phyloP scores from a whole-genome alignment of 2,888 invertebrate species.

The Geophilus truncorum region DNA sequence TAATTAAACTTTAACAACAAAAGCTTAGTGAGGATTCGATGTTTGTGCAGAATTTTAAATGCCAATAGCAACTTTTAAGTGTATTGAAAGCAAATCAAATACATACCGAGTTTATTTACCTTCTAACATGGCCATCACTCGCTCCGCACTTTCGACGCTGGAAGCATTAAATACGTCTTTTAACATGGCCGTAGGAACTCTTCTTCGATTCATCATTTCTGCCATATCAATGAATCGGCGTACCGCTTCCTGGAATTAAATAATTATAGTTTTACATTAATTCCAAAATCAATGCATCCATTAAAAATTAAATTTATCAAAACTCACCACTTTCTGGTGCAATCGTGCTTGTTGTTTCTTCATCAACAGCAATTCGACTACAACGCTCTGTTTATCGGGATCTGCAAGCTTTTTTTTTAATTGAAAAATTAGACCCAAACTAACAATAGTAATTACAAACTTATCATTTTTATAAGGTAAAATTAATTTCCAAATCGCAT shows the following conservation, averaged over 20 bases:
- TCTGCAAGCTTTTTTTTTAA: slow-evolving; percentile 46
- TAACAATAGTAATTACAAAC: too few relatives aligned
- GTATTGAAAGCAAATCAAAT: slow-evolving; percentile 15
- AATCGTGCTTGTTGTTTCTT: slow-evolving; percentile 50
- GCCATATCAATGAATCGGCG: slow-evolving; percentile 45
- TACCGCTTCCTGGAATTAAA: background rate
- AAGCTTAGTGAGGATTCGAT: background rate
- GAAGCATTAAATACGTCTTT: slow-evolving; percentile 46
- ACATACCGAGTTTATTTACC: slow-evolving; percentile 41
- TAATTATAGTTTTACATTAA: background rate
- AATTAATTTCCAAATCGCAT: too few relatives aligned
- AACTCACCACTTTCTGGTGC: slow-evolving; percentile 49
- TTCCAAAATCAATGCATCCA: background rate
- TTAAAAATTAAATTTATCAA: background rate
- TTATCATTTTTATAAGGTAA: too few relatives aligned
- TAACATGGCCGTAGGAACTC: slow-evolving; percentile 46
- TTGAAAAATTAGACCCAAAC: too few relatives aligned
- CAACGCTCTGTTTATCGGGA: slow-evolving; percentile 50
- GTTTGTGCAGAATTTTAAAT: slow-evolving; percentile 3
- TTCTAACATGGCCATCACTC: slow-evolving; percentile 42
- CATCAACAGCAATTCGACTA: slow-evolving; percentile 50
- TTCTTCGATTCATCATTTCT: slow-evolving; percentile 45
- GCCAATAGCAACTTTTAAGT: background rate
- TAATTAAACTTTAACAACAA: background rate
- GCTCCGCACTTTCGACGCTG: slow-evolving; percentile 46